Evolutionary conservation across 2,113 vertebrate genomes (phyloP).

Genomic region (Caranx melampygus): DNA sequence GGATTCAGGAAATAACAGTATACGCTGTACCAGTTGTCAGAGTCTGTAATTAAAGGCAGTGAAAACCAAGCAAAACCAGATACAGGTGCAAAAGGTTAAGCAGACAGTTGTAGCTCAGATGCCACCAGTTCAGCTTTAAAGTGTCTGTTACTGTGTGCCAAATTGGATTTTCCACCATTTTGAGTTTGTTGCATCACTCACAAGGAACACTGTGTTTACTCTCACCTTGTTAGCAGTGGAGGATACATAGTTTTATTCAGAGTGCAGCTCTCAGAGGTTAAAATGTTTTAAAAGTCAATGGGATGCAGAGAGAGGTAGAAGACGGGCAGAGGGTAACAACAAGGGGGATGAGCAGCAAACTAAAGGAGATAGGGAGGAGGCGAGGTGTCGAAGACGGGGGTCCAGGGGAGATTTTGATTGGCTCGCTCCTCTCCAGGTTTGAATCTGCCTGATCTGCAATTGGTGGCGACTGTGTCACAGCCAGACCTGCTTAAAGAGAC

Average conservation of each 20-base stretch:
- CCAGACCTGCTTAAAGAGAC: slow-evolving; percentile 41
- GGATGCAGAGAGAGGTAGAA: slow-evolving; percentile 16
- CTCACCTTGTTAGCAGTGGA: not conserved
- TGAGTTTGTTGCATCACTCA: slow-evolving; percentile 14
- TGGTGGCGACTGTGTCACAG: slow-evolving; percentile 63
- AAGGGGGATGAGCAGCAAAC: slow-evolving; percentile 14
- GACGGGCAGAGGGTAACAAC: slow-evolving; percentile 8
- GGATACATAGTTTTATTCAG: not conserved
- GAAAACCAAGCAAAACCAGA: not conserved
- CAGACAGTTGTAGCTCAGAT: not conserved
- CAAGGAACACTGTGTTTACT: not conserved
- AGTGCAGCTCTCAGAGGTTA: not conserved
- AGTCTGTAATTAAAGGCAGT: not conserved
- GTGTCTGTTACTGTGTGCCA: not conserved
- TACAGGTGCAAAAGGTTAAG: not conserved
- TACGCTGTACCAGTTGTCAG: not conserved
- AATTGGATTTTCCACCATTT: slow-evolving; percentile 1
- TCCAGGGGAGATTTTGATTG: slow-evolving; percentile 70
- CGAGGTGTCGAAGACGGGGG: slow-evolving; percentile 15
- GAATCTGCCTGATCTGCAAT: slow-evolving; percentile 74
- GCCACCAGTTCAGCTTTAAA: not conserved
- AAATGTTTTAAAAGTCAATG: slow-evolving; percentile 8
- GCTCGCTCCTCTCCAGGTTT: slow-evolving; percentile 58
- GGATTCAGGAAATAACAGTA: not conserved
- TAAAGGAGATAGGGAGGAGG: slow-evolving; percentile 10